Evolutionary conservation across 2,797 vertebrate genomes (phyloP).

Genomic region (Pampus argenteus): DNA sequence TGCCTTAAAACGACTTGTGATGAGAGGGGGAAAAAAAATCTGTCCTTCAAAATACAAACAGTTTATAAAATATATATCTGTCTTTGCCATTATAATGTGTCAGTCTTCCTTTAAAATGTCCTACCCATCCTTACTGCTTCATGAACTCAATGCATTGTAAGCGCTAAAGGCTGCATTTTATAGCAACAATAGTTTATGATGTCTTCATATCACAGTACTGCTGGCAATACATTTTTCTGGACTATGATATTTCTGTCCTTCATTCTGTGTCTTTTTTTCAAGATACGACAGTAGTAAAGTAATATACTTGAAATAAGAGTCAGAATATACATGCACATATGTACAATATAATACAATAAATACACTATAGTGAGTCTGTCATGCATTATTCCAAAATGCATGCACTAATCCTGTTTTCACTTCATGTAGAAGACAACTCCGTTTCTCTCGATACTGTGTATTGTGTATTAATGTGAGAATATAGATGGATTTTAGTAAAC

Average conservation of each 20-base stretch:
- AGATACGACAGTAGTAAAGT: background rate
- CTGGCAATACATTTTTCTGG: background rate
- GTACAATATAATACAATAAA: background rate
- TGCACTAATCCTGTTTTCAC: background rate
- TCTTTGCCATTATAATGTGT: conserved; percentile 6
- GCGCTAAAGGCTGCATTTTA: background rate
- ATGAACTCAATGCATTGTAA: conserved; percentile 2
- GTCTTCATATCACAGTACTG: background rate
- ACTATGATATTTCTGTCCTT: background rate
- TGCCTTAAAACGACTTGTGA: conserved; percentile 7
- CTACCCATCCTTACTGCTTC: background rate
- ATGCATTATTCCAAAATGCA: background rate
- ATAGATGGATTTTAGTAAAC: too few species aligned
- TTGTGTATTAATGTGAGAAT: conserved; percentile 8
- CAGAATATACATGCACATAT: background rate
- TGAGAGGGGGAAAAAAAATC: background rate
- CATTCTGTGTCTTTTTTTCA: background rate
- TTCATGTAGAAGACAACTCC: conserved; percentile 1
- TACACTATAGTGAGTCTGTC: background rate
- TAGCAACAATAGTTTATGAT: conserved; percentile 16
- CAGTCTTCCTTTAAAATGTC: background rate
- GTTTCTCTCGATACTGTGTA: too few species aligned
- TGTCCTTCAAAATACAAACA: background rate
- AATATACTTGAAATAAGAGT: background rate
- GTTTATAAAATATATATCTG: background rate